A percentile compares a stretch with the other conserved stretches of the same genome.
Conservation (phyloP, 2,113 vertebrate genomes). For the Hylia prasina region DNA sequence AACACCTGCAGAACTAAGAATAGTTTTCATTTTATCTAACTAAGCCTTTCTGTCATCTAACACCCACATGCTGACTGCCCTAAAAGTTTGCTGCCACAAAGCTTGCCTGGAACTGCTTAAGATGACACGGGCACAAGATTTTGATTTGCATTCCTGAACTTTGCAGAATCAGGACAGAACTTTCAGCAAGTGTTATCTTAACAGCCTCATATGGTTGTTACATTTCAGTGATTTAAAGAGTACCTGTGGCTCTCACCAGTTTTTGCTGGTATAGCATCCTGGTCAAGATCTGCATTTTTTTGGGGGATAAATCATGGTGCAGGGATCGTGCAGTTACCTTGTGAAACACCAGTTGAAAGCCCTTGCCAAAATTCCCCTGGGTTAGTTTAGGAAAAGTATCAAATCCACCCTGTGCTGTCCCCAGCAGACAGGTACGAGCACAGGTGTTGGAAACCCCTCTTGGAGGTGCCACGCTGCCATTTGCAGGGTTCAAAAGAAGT, state of each 20-base stretch:
- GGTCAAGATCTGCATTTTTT: background rate
- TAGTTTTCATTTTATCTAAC: background rate
- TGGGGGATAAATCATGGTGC: rapidly evolving
- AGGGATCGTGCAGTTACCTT: background rate
- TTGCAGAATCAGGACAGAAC: background rate
- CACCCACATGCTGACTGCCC: background rate
- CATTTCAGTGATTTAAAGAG: background rate
- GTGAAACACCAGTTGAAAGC: background rate
- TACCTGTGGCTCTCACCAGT: background rate
- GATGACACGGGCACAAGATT: background rate
- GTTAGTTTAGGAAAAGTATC: background rate
- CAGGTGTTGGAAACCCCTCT: background rate
- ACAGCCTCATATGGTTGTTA: background rate
- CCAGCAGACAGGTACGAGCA: background rate
- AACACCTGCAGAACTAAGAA: background rate
- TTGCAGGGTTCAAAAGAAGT: background rate
- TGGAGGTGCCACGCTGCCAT: background rate
- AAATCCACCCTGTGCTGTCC: constrained; percentile 30
- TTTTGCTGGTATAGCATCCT: background rate
- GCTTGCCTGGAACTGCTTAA: background rate
- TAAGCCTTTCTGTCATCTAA: background rate
- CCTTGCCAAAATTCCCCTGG: background rate
- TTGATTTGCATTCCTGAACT: background rate
- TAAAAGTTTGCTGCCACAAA: background rate
- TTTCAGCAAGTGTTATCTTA: background rate